phyloP scores from a whole-genome alignment of 53 echinoderm and acorn worm genomes.

The Glandiceps talaboti region DNA sequence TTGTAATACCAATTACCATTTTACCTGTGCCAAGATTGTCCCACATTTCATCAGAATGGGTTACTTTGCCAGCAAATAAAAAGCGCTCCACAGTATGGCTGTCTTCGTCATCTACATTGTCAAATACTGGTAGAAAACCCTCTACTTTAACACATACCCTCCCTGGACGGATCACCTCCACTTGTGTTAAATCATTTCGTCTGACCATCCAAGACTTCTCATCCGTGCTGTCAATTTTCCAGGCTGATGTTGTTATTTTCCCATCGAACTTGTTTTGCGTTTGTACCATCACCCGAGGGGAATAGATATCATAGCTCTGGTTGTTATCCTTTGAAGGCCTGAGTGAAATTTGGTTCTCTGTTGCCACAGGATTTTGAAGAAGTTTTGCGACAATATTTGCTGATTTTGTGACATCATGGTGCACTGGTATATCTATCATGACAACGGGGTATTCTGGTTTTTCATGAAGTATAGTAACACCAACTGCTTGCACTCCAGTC shows the following conservation, averaged over 20 bases:
- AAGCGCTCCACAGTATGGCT: not conserved
- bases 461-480: conserved; percentile 88
- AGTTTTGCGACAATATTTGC: not conserved
- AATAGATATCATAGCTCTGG: not conserved
- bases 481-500: conserved; percentile 72
- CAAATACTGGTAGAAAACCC: not conserved
- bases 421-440: conserved; percentile 52
- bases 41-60: too few species aligned
- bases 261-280: not conserved
- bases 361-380: not conserved
- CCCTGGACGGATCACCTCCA: not conserved
- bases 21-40: not conserved
- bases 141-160: not conserved
- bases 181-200: not conserved
- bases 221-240: not conserved
- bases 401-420: not conserved
- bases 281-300: not conserved
- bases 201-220: not conserved
- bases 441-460: conserved; percentile 83
- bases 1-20: not conserved
- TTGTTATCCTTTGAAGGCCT: not conserved
- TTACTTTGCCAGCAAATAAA: not conserved
- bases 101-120: not conserved
- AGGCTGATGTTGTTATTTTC: not conserved
- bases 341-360: not conserved